Evolutionary conservation across 2,888 invertebrate genomes (phyloP), one percentile per base, ranked within the genome.

Genomic region (Heliconius ethilla): DNA sequence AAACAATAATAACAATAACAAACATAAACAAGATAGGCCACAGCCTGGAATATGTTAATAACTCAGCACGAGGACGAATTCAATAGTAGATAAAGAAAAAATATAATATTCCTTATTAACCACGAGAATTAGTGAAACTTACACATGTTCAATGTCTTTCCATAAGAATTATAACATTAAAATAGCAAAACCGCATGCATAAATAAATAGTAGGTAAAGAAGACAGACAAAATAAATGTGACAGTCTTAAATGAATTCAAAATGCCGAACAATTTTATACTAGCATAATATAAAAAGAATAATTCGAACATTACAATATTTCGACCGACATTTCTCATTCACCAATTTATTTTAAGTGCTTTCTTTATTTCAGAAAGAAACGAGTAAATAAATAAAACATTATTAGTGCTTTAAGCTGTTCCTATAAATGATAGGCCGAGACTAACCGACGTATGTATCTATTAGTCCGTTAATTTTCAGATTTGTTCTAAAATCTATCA

Each of bases 401-500:
- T 37, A 59, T 55, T 37, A 59, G 55, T 13, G n/a, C 15, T 59
- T 37, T 29, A 37, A 59, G 72, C 72, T 72, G 29, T 22, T 70
- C 15, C n/a, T 59, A 55, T n/a, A n/a, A 51, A 70, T 13, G 3
- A 55, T 22, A 51, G 22, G 1, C 70, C 55, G 33, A 72, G 29
- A 72, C 33, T n/a, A 63, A 70, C 9, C 62, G 37, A 7, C 29
- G 76, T 9, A 40, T 33, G 27, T 27, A 29, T 29, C 7, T 62
- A 73, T 40, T 63, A 74, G n/a, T 33, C 33, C 4, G 37, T 72
- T 37, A 33, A 72, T n/a, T 63, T 27, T 13, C 40, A 62, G 37
- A 45, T 74, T 45, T 65, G 27, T 76, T 81, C 81, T 81, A 82
- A 82, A 76, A 75, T 76, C 83, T 85, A 84, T 84, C 81, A 82